Conservation (phyloP, 2,888 invertebrate species). For the Bhutanitis thaidina region DNA sequence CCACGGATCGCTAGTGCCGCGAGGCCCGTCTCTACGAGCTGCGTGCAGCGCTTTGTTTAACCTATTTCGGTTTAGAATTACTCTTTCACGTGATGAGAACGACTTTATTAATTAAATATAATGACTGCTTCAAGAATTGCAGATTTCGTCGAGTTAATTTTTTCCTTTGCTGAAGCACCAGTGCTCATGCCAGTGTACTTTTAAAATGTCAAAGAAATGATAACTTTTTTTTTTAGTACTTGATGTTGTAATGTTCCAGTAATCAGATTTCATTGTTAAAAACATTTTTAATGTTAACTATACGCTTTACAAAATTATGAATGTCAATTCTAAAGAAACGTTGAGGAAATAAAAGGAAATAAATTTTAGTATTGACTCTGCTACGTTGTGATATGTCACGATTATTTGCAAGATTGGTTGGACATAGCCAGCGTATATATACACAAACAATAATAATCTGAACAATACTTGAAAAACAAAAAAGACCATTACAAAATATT, state of each 20-base stretch:
- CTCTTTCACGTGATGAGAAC: slow-evolving; percentile 60
- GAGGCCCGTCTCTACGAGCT: slow-evolving; percentile 35
- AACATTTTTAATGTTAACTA: too few relatives aligned
- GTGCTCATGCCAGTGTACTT: background rate
- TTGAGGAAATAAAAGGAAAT: too few relatives aligned
- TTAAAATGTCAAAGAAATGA: background rate
- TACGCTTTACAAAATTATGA: too few relatives aligned
- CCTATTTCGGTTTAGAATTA: slow-evolving; percentile 76
- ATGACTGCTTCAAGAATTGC: slow-evolving; percentile 25
- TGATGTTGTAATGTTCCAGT: too few relatives aligned
- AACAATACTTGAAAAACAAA: slow-evolving; percentile 11
- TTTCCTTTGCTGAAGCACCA: background rate
- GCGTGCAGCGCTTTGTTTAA: slow-evolving; percentile 60
- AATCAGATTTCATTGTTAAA: too few relatives aligned
- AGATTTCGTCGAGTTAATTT: slow-evolving; percentile 10
- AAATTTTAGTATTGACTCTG: too few relatives aligned
- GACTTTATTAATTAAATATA: slow-evolving; percentile 59
- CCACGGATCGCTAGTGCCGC: slow-evolving; percentile 39
- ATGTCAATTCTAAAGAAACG: background rate
- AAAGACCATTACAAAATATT: slow-evolving; percentile 6
- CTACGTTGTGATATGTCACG: too few relatives aligned
- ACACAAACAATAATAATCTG: slow-evolving; percentile 9
- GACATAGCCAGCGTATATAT: too few relatives aligned
- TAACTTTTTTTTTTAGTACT: too few relatives aligned
- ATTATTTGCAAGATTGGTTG: too few relatives aligned